These are phyloP conservation scores for Parnassius glacialis DNA, from an alignment of 2,888 invertebrate species.

Conservation along the genomic window DNA sequence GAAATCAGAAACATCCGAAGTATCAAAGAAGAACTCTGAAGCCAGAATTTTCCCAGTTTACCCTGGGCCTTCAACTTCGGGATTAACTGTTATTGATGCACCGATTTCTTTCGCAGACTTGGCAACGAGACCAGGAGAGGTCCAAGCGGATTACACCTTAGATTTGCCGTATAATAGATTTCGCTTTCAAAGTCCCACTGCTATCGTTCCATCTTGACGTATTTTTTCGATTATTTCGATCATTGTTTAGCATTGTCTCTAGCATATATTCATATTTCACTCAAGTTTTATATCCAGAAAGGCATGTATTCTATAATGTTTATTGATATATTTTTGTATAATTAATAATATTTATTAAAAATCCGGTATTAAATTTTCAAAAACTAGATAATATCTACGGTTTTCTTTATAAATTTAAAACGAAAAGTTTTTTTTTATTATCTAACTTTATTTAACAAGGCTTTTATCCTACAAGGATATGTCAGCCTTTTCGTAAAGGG, in stretches of 20 bases:
- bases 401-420: too few relatives aligned
- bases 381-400: too few relatives aligned
- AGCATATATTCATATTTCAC: conserved; percentile 56
- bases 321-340: conserved; percentile 36
- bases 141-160: conserved; percentile 72
- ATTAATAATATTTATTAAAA: background rate
- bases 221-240: conserved; percentile 53
- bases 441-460: too few relatives aligned
- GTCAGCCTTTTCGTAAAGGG: too few relatives aligned
- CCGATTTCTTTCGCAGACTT: conserved; percentile 57
- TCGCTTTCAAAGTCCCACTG: conserved; percentile 76
- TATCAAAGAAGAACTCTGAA: conserved; percentile 27
- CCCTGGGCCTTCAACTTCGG: conserved; percentile 39
- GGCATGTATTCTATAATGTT: conserved; percentile 53
- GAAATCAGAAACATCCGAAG: conserved; percentile 47
- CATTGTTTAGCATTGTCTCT: conserved; percentile 52
- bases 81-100: conserved; percentile 54
- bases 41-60: conserved; percentile 60
- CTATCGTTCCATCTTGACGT: conserved; percentile 75
- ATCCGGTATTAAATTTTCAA: too few relatives aligned
- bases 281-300: conserved; percentile 63
- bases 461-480: too few relatives aligned
- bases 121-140: conserved; percentile 67
- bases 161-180: conserved; percentile 74
- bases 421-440: too few relatives aligned